Evolutionary conservation across 1,140 invertebrate species (phyloP), one percentile per base, ranked within the genome.

Genomic region (Ctenoplectra terminalis): DNA sequence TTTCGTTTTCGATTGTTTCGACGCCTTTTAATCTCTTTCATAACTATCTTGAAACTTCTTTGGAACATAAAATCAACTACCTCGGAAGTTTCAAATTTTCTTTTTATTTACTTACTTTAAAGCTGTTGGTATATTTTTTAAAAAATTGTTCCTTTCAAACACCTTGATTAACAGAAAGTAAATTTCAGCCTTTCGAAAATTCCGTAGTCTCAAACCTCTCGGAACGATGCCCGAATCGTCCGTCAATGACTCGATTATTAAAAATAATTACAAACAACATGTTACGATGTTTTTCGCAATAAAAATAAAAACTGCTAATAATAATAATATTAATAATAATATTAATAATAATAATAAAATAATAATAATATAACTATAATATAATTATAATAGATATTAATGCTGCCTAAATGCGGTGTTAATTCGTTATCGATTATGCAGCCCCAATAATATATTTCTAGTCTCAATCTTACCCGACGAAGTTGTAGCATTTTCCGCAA

Each of bases 351-450:
- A 88, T 90, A 87, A 90, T 82, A 87, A n/a, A n/a, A 83, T 83
- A 76, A 61, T 61, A 52, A 52, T 89, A 90, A 91, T 92, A 77
- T 77, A 79, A 79, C 77, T 79, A 79, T 79, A 78, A 78, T 78
- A 78, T 78, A 72, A 72, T 72, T 72, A 72, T 56, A 72, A 79
- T 79, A 79, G 77, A 81, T 88, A 90, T 92, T 91, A 92, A 85
- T 63, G 83, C 87, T 92, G 91, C 84, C 88, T 91, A 91, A 90
- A 88, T 87, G 86, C 83, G 89, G 86, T 90, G 90, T 89, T 87
- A 80, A 66, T 83, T 79, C 77, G 71, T 86, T 88, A 82, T 83
- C 83, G 81, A 88, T 90, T 88, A 85, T 90, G 89, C 88, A 90
- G 77, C 69, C 77, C 77, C 84, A 73, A 80, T 80, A 80, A 80